Evolutionary conservation across 2,888 invertebrate species (phyloP), one percentile per base, ranked within the genome.

Genomic region (Mylabris sibirica): DNA sequence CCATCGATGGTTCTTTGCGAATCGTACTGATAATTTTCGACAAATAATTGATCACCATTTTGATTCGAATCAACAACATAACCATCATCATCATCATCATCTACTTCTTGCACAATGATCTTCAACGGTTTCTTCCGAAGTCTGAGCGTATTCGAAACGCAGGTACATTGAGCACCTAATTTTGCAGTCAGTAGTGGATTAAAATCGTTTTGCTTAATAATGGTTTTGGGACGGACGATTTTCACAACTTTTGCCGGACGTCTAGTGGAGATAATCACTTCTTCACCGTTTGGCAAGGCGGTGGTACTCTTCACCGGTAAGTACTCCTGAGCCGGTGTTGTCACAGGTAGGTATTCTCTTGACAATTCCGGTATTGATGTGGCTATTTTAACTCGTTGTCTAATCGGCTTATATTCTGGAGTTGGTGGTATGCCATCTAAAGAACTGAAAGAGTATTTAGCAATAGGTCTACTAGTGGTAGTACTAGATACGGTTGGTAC

Each of bases 121-220:
- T 76, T 79, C 60, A 78, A 72, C 17, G 75, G 74, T 60, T 80
- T 80, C 75, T 87, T 88, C 77, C 87, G 86, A 0, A 89, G 82
- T 26, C 86, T 84, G 41, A 90, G 75, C 0, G 88, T 84, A 60
- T 89, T 89, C 0, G 90, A 89, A 72, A 88, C 87, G 78, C 92
- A 93, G 65, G 91, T 92, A 75, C 92, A 93, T 64, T 92, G 91
- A 3, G 92, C 92, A 3, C 91, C 91, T 12, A 93, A 84, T 84
- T 93, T 93, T 53, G 90, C 88, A 0, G 92, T 87, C 20, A 92
- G 85, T 9, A 92, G 83, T 0, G 92, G 92, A 81, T 92, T 92
- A 74, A 91, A 89, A 75, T 92, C 92, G 75, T 92, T 92, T 71
- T 90, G 87, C 81, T 91, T 91, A 0, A 91, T 89, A 2, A 91